Conservation (phyloP, 2,113 vertebrate genomes). For the Columba janthina region DNA sequence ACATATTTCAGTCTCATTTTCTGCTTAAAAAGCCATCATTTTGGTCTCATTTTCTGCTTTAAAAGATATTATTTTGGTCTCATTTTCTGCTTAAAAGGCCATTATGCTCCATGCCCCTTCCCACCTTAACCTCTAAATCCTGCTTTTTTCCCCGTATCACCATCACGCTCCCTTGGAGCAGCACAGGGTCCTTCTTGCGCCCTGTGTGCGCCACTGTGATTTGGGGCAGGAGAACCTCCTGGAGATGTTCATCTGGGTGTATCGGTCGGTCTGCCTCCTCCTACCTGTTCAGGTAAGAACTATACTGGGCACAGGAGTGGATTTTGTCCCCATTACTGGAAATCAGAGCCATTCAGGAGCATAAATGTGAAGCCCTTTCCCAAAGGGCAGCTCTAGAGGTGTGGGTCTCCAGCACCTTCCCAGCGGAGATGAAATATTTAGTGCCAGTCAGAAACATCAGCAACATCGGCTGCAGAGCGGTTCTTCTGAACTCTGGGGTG, state of each 20-base stretch:
- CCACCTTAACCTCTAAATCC: neutral
- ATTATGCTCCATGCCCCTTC: neutral
- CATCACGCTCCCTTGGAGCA: rapidly evolving
- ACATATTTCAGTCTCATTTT: neutral
- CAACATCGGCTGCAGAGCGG: neutral
- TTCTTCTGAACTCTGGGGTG: neutral
- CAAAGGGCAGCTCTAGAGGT: neutral
- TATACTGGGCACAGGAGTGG: neutral
- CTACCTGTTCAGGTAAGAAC: neutral
- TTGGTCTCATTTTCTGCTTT: neutral
- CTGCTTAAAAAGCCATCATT: neutral
- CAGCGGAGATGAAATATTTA: neutral
- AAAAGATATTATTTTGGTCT: neutral
- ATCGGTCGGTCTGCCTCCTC: neutral
- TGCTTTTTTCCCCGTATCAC: rapidly evolving
- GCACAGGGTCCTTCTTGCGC: neutral
- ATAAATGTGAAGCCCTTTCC: neutral
- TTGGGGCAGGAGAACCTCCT: neutral
- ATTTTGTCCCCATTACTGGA: neutral
- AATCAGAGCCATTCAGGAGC: neutral
- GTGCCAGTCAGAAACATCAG: neutral
- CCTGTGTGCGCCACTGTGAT: rapidly evolving
- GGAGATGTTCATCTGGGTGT: rapidly evolving
- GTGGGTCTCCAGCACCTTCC: neutral
- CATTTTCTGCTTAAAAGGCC: neutral